Percentiles rank a stretch among this genome's conserved stretches.
These are phyloP conservation scores for Hexactinellida sp. DNA, from an alignment of 37 sponge, comb jelly and placozoan genomes.

Conservation along the genomic window DNA sequence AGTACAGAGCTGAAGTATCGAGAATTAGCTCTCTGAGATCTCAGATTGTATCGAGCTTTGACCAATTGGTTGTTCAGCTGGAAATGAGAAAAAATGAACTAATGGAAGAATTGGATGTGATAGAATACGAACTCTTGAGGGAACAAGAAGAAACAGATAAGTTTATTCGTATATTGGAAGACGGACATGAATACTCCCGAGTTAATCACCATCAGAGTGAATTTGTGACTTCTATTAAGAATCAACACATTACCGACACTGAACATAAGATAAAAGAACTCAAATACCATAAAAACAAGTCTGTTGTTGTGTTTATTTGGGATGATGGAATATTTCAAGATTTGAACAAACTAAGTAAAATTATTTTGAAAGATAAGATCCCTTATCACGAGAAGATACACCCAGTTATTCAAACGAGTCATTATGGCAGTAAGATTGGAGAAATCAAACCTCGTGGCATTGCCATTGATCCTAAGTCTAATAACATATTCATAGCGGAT, in stretches of 20 bases:
- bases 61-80: too few relatives aligned
- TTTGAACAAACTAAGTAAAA: neutral
- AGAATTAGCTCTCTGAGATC: too few relatives aligned
- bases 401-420: neutral
- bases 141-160: neutral
- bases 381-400: neutral
- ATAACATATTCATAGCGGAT: neutral
- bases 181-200: neutral
- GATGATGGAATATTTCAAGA: neutral
- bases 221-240: neutral
- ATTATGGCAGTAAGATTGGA: neutral
- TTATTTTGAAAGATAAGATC: neutral
- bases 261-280: neutral
- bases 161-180: neutral
- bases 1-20: too few relatives aligned
- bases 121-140: neutral
- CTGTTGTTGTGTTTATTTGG: neutral
- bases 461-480: neutral
- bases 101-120: neutral
- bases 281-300: neutral
- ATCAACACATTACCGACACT: neutral
- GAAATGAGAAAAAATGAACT: neutral
- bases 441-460: neutral
- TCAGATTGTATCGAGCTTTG: too few relatives aligned
- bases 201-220: neutral